Evolutionary conservation across 2,113 vertebrate genomes (phyloP).

Genomic region (Australoheros scitulus): DNA sequence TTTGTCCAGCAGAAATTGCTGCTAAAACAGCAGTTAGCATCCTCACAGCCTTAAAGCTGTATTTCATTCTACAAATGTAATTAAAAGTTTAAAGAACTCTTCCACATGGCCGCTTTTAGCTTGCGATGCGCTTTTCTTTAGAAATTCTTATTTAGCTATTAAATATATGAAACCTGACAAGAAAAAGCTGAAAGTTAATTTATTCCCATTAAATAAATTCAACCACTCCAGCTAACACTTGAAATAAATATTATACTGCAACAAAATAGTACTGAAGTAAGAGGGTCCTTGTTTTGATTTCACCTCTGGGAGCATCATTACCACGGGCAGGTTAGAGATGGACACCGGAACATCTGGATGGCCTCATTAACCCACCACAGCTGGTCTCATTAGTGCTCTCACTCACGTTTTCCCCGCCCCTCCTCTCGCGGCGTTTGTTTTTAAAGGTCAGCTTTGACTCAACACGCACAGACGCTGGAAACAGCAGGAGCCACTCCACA

Average conservation of each 20-base stretch:
- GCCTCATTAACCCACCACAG: conserved; percentile 36
- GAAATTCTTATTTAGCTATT: too few relatives aligned
- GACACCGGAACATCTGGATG: conserved; percentile 56
- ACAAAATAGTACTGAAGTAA: neutral
- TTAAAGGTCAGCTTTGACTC: conserved; percentile 18
- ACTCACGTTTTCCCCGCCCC: neutral
- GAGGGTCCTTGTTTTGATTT: neutral
- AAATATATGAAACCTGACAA: too few relatives aligned
- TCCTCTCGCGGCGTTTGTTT: neutral
- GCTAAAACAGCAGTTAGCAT: too few relatives aligned
- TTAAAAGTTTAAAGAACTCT: too few relatives aligned
- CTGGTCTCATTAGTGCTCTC: conserved; percentile 15
- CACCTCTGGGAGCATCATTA: neutral
- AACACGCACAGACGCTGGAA: neutral
- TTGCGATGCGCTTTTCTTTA: too few relatives aligned
- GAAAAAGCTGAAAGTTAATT: too few relatives aligned
- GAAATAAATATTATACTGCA: neutral
- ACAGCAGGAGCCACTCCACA: conserved; percentile 1
- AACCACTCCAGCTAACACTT: neutral
- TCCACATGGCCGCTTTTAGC: too few relatives aligned
- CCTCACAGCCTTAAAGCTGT: too few relatives aligned
- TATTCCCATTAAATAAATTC: too few relatives aligned
- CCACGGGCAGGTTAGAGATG: neutral
- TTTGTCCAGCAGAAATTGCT: too few relatives aligned
- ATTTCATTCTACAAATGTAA: too few relatives aligned